A percentile compares a stretch with the other conserved stretches of the same genome.
Evolutionary conservation across 1,140 invertebrate genomes (phyloP).

Genomic region (Nixonia krombeini): DNA sequence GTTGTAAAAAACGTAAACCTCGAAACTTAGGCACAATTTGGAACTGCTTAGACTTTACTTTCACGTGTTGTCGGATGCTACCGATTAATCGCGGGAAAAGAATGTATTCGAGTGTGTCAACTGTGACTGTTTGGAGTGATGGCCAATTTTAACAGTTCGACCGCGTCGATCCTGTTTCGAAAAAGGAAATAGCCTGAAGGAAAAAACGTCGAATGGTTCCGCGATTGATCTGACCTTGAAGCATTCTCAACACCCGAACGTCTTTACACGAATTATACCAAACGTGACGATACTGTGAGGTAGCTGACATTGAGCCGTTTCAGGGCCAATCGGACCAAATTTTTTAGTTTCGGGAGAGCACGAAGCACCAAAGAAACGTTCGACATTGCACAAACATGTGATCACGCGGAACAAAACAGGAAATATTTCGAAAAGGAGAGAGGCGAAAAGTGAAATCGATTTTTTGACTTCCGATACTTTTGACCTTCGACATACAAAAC

Average conservation of each 20-base stretch:
- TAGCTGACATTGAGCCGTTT: conserved; percentile 69
- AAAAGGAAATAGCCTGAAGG: background rate
- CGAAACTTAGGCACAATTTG: conserved; percentile 72
- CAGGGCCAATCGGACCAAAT: conserved; percentile 63
- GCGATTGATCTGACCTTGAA: background rate
- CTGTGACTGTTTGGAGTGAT: too few species aligned
- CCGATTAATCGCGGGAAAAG: conserved; percentile 11
- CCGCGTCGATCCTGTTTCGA: background rate
- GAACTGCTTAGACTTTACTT: conserved; percentile 68
- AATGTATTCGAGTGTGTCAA: background rate
- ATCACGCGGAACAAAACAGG: background rate
- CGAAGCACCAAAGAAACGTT: conserved; percentile 4
- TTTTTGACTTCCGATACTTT: conserved; percentile 8
- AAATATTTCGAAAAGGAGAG: too few species aligned
- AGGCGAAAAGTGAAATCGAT: background rate
- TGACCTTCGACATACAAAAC: too few species aligned
- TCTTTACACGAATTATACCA: conserved; percentile 54
- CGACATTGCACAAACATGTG: conserved; percentile 8
- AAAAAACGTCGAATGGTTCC: conserved; percentile 1
- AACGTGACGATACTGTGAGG: conserved; percentile 66
- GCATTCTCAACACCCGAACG: conserved; percentile 35
- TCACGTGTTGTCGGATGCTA: conserved; percentile 13
- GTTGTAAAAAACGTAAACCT: conserved; percentile 66
- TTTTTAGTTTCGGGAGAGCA: conserved; percentile 41
- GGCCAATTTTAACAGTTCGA: too few species aligned